Evolutionary conservation across 2,888 invertebrate genomes (phyloP), one percentile per base, ranked within the genome.

Genomic region (Amorpha juglandis): DNA sequence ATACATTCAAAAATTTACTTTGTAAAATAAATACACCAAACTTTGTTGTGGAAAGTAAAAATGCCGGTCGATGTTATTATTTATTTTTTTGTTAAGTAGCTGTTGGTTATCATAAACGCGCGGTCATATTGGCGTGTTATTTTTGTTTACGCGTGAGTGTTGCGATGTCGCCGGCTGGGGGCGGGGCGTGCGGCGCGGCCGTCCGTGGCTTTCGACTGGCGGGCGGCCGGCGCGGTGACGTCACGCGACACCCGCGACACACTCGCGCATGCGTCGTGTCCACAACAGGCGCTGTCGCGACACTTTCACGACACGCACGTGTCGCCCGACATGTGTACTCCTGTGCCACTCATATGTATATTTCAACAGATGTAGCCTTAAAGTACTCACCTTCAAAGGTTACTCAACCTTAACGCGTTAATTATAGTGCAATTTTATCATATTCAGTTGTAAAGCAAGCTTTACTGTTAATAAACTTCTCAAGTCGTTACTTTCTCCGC

Each of bases 21-120:
- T 75, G 73, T 75, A 76, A 74, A 91, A 83, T 83, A 74, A 90
- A 88, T 90, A 91, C 90, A 91, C 88, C 84, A 86, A 91, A 89
- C 87, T 79, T 74, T 73, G 66, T 65, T 75, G 55, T 65, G 33
- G 27, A 51, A 88, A 89, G 80, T 84, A 85, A 89, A 88, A 84
- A 88, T 86, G 87, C 85, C 81, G 78, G 45, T 48, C 53, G 64
- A 19, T 58, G 35, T 42, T 19, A 42, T 27, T 27, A 38, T 27
- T 58, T 19, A 11, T 42, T 38, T 55, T 55, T 58, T 58, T n/a
- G n/a, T 19, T 38, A 58, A 42, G 19, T 42, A 81, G 79, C 76
- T 47, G 63, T 62, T 72, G 73, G 48, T 74, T 86, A 88, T 89
- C 89, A 78, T 78, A 78, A 78, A 82, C 86, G 86, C 87, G 79